Evolutionary conservation across 2,113 vertebrate genomes (phyloP), one percentile per base, ranked within the genome.

Genomic region (Spilogale gracilis): DNA sequence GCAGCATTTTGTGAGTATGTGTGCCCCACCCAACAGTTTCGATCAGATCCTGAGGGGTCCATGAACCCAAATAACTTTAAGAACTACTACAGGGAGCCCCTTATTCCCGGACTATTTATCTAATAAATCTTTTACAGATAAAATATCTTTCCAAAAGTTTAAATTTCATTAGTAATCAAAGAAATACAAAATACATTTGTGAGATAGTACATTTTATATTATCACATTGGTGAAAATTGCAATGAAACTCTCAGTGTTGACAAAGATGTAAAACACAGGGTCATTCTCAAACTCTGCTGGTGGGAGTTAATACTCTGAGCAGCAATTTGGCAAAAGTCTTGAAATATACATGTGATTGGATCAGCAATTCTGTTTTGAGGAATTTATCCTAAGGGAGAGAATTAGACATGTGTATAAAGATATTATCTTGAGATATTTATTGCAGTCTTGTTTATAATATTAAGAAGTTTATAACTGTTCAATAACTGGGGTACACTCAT

Each of bases 351-450:
- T 18, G 9, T 6, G 50, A 95, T 61, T 91, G 30, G 18, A 78
- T 85, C 11, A 85, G 23, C 76, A 88, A 78, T 91, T 94, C 20
- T 82, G 27, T 67, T 87, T 56, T 88, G 71, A 95, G 80, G 12
- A 95, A 81, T 56, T 93, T 85, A 63, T 58, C 63, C 38, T 88
- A 56, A 85, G 94, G 80, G 63, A 94, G 58, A 95, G 83, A 83
- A 81, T 65, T 81, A 27, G 76, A 93, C 13, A 89, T 11, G 10
- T 91, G 23, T 73, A 25, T 6, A 61, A 32, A 81, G 50, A 71
- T 32, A 84, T 45, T 79, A 89, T 89, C 69, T 88, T 14, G 61
- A 82, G 84, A 73, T 92, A n/a, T 60, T 78, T 97, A 56, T 74
- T 96, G 4, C 4, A 56, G 30, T 63, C 21, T 95, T 94, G 6